Conservation (phyloP, 2,888 invertebrate genomes). For the Mellilla xanthometata region DNA sequence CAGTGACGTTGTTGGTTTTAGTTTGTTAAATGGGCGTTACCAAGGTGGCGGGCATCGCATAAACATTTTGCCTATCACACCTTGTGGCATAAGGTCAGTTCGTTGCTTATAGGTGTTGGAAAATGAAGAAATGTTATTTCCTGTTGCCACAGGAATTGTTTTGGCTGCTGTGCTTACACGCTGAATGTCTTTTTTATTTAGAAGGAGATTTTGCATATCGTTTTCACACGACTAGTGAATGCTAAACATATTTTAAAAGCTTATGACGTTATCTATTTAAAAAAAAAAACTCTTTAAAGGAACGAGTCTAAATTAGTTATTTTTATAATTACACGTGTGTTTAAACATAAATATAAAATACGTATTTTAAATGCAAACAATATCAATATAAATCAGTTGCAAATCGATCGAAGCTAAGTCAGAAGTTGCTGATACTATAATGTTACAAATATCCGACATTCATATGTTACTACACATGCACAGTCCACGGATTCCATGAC, state of each 20-base stretch:
- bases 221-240: conserved; percentile 4
- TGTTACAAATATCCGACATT: conserved; percentile 17
- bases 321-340: too few species aligned
- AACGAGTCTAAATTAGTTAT: too few species aligned
- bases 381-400: too few species aligned
- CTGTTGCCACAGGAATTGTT: conserved; percentile 36
- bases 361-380: too few species aligned
- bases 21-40: conserved; percentile 79
- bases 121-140: conserved; percentile 25
- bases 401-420: conserved; percentile 4
- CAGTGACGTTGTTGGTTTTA: conserved; percentile 63
- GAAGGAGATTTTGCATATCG: conserved; percentile 24
- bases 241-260: background rate
- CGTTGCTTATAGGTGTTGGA: conserved; percentile 36
- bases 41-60: conserved; percentile 78
- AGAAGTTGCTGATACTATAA: conserved; percentile 20
- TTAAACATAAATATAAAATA: too few species aligned
- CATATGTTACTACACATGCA: conserved; percentile 26
- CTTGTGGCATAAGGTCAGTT: conserved; percentile 76
- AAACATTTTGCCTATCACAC: conserved; percentile 70
- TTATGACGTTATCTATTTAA: too few species aligned
- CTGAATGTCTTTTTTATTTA: conserved; percentile 49
- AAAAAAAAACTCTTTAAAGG: too few species aligned
- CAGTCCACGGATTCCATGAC: conserved; percentile 22
- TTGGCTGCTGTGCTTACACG: conserved; percentile 53